Conservation (phyloP, 2,797 vertebrate genomes). For the Coregonus ussuriensis region DNA sequence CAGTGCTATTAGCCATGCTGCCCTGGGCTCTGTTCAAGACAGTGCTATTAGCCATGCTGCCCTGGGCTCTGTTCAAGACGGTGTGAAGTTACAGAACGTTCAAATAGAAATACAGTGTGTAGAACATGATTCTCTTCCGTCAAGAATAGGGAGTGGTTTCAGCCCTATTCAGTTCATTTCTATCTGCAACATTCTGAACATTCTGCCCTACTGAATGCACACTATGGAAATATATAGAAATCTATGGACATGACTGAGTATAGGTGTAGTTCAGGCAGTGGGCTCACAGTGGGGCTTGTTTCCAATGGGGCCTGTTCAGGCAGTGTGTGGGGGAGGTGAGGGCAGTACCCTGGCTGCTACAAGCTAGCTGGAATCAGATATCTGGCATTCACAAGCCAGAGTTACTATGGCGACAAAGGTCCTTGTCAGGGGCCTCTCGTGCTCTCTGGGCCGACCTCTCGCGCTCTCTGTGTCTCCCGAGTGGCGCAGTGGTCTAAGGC, state of each 20-base stretch:
- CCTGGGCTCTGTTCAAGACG: not conserved
- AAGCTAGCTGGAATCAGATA: constrained; percentile 1
- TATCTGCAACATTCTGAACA: not conserved
- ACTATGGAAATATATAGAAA: no score
- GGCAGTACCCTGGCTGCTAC: not conserved
- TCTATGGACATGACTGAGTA: no score
- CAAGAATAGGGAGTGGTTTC: no score
- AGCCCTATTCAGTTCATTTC: not conserved
- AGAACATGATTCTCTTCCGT: not conserved
- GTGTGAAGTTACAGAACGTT: not conserved
- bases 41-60: not conserved
- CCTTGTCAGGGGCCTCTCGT: constrained; percentile 13
- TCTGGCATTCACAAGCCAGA: constrained; percentile 2
- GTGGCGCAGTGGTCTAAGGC: no score
- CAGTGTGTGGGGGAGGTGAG: not conserved
- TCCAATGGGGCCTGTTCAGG: not conserved
- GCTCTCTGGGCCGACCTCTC: no score
- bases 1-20: no score
- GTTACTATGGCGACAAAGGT: constrained; percentile 30
- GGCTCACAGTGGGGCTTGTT: no score
- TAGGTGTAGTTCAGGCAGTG: no score
- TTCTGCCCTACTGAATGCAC: not conserved
- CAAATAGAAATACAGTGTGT: not conserved
- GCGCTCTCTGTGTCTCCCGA: no score
- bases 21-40: no score